A percentile compares a stretch with the other conserved stretches of the same genome.
These are phyloP conservation scores for Willowsia nigromaculata DNA, from an alignment of 2,888 invertebrate species.

Conservation along the genomic window DNA sequence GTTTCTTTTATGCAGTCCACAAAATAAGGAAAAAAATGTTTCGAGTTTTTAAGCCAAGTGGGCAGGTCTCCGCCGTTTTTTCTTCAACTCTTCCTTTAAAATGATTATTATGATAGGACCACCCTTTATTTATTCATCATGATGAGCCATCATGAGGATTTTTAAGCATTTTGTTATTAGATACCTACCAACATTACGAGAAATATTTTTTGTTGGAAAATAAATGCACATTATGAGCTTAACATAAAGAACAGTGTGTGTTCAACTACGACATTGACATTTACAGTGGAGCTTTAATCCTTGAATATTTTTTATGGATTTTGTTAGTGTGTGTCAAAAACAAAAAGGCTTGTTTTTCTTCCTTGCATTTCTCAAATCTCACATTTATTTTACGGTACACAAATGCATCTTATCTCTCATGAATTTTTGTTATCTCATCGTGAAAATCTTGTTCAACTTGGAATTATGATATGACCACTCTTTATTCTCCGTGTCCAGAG, in stretches of 20 bases:
- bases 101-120: slow-evolving; percentile 49
- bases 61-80: neutral
- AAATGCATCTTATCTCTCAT: neutral
- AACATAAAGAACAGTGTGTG: slow-evolving; percentile 15
- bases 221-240: slow-evolving; percentile 4
- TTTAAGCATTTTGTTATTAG: slow-evolving; percentile 21
- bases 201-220: neutral
- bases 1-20: neutral
- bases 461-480: slow-evolving; percentile 19
- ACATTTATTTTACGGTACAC: neutral
- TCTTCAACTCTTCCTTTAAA: neutral
- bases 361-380: neutral
- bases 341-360: neutral
- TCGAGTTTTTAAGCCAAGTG: neutral
- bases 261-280: slow-evolving; percentile 25
- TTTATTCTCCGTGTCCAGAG: neutral
- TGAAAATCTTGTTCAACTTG: slow-evolving; percentile 12
- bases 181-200: slow-evolving; percentile 2
- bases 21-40: neutral
- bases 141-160: slow-evolving; percentile 38
- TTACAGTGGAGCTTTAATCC: neutral
- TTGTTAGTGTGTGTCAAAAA: slow-evolving; percentile 27
- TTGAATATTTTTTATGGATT: neutral
- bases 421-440: neutral
- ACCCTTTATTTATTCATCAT: slow-evolving; percentile 66